Base-by-base conservation (phyloP, 2,888 invertebrate species). In the Hemaris fuciformis region DNA sequence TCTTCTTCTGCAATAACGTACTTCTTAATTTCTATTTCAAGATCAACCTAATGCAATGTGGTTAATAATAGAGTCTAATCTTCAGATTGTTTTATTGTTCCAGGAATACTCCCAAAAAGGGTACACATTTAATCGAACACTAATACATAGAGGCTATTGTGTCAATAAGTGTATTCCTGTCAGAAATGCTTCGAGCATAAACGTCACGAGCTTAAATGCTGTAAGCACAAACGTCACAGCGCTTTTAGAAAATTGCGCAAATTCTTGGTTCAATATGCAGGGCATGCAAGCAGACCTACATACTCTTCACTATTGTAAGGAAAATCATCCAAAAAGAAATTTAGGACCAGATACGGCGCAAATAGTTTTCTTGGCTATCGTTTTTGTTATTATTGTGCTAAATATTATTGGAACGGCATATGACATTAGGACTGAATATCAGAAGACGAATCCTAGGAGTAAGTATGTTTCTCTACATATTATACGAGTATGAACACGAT, bases 121-220 rank as follows among this genome's bases (percentile, higher is more conserved):
- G 0, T 66, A 62, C 7, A 66, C 75, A 42, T 80, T 74, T 67
- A 73, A 80, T 62, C 77, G 75, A 18, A 79, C 80, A 2, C 71
- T 76, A 0, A 66, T 84, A 1, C 79, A 79, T 43, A 77, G 83
- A 1, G 83, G 84, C n/a, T 79, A 76, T 68, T 83, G 83, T 65
- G 66, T 83, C 43, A 76, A 68, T 59, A 38, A 38, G n/a, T 38
- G 38, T 38, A 13, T 38, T 38, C 38, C n/a, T 38, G 0, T n/a
- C n/a, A 38, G 10, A 38, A 38, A 38, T 38, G 38, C 38, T 38
- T n/a, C n/a, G n/a, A 38, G n/a, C 3, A 38, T 38, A n/a, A 38
- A n/a, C n/a, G 3, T 38, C 1, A 38, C 13, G n/a, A 38, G n/a
- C 38, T 38, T 3, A 38, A 38, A 38, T 38, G 38, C 38, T 38